phyloP scores from a whole-genome alignment of 1,140 invertebrate genomes.

The Palaemon carinicauda region DNA sequence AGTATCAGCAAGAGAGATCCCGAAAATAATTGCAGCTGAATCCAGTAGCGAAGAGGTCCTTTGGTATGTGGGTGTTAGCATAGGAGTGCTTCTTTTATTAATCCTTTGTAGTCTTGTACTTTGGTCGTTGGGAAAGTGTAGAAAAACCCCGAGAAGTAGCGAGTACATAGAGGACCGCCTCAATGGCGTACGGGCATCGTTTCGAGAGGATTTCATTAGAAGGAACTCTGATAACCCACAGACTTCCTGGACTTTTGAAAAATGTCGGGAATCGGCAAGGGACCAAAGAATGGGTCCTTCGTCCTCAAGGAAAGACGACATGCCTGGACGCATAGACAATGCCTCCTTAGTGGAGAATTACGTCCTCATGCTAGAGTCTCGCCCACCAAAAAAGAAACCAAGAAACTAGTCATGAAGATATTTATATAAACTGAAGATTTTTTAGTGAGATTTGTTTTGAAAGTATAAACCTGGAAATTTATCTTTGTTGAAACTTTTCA shows the following conservation, averaged over 20 bases:
- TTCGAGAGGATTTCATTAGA: not conserved
- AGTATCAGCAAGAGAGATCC: not conserved
- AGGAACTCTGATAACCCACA: conserved; percentile 20
- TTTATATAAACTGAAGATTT: too few species aligned
- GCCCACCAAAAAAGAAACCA: not conserved
- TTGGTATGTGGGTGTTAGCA: conserved; percentile 37
- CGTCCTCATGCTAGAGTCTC: conserved; percentile 33
- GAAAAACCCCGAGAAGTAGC: not conserved
- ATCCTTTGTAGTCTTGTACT: conserved; percentile 37
- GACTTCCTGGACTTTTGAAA: conserved; percentile 42
- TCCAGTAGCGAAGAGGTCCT: not conserved
- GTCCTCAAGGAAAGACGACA: not conserved
- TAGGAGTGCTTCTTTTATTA: conserved; percentile 24
- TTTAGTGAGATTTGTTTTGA: too few species aligned
- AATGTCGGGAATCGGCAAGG: conserved; percentile 11
- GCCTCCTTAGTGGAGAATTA: conserved; percentile 43
- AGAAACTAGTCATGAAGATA: not conserved
- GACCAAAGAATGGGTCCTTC: not conserved
- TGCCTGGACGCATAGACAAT: conserved; percentile 32
- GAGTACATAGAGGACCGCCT: not conserved
- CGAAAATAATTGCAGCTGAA: not conserved
- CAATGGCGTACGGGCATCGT: not conserved
- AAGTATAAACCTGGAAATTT: too few species aligned
- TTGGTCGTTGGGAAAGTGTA: conserved; percentile 13
- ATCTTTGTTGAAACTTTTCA: too few species aligned